Base-by-base conservation (phyloP, 2,113 vertebrate genomes). In the Bufo gargarizans region DNA sequence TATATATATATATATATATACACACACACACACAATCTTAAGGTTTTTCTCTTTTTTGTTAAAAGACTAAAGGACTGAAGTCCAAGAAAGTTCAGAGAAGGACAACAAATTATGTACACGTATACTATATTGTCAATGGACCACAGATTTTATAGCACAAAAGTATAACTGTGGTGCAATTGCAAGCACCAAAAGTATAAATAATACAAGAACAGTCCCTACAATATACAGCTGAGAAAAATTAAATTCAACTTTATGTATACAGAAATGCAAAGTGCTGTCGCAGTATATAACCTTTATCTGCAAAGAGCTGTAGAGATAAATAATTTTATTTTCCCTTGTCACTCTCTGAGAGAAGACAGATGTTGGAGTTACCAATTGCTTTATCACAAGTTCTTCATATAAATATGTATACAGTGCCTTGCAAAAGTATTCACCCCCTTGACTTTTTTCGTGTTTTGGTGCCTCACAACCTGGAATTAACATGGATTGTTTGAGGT, bases 381-480 rank as follows among this genome's bases (percentile, higher is more conserved):
- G 65, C 13, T 67, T 67, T 67, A 67, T 67, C n/a, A 67, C 65
- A 67, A 67, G n/a, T 67, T 67, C n/a, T n/a, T 9, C 65, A 67
- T 22, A 67, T 67, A 67, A 67, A 67, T 67, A 67, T 67, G 65
- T 67, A 67, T n/a, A n/a, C n/a, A n/a, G n/a, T n/a, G n/a, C n/a
- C n/a, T n/a, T n/a, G n/a, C n/a, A n/a, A n/a, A n/a, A n/a, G n/a
- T n/a, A n/a, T n/a, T n/a, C n/a, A n/a, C n/a, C n/a, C n/a, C n/a
- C n/a, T n/a, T n/a, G n/a, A n/a, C n/a, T n/a, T n/a, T n/a, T n/a
- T n/a, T n/a, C n/a, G n/a, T n/a, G n/a, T n/a, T n/a, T n/a, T n/a
- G n/a, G n/a, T n/a, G n/a, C n/a, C n/a, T n/a, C n/a, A n/a, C n/a
- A n/a, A n/a, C n/a, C n/a, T n/a, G n/a, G n/a, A n/a, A n/a, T n/a